Evolutionary conservation across 2,113 vertebrate species (phyloP).

Genomic region (Anolis sagrei): DNA sequence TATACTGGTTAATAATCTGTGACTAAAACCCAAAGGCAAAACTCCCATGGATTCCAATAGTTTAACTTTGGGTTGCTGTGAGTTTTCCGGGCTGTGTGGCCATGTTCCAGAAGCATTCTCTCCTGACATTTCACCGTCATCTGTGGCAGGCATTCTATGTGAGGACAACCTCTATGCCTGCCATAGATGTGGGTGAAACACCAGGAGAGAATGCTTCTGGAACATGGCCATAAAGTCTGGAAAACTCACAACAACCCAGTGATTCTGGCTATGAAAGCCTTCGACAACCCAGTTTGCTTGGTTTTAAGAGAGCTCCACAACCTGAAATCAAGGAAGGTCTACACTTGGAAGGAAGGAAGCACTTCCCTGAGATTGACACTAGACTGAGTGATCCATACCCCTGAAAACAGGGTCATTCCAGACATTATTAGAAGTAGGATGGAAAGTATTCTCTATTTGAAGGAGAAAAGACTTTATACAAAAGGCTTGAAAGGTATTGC

Average conservation of each 20-base stretch:
- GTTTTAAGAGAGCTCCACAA: constrained; percentile 35
- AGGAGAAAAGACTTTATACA: neutral
- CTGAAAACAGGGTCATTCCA: constrained; percentile 16
- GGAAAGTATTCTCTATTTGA: constrained; percentile 17
- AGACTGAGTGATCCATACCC: constrained; percentile 50
- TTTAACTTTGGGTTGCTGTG: too few species aligned
- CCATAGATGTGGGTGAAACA: too few species aligned
- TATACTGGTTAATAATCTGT: constrained; percentile 19
- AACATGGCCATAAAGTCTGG: too few species aligned
- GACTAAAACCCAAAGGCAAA: neutral
- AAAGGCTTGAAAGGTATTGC: constrained; percentile 15
- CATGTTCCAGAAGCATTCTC: too few species aligned
- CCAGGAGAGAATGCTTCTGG: too few species aligned
- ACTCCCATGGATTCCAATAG: neutral
- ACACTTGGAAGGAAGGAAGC: constrained; percentile 47
- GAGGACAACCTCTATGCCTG: too few species aligned
- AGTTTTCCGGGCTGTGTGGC: too few species aligned
- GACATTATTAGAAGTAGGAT: neutral
- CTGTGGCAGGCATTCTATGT: too few species aligned
- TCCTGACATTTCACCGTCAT: too few species aligned
- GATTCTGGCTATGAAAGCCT: too few species aligned
- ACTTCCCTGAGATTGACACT: constrained; percentile 41
- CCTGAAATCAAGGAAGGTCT: constrained; percentile 47
- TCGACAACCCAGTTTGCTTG: too few species aligned
- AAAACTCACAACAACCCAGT: too few species aligned